phyloP scores from a whole-genome alignment of 2,797 vertebrate species.

The Coregonus suidteri region DNA sequence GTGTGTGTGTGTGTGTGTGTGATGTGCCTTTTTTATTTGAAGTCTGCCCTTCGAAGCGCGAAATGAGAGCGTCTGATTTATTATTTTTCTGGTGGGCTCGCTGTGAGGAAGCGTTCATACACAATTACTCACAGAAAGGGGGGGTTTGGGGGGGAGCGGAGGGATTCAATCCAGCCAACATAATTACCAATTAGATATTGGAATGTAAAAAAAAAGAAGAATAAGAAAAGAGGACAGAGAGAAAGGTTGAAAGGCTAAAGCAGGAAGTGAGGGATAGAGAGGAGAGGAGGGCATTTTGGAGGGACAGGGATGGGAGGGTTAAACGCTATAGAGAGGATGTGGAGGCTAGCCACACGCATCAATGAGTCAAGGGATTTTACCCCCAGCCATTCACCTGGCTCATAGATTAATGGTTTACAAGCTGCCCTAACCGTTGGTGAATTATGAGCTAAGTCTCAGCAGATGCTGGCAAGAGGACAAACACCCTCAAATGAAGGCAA shows the following conservation, averaged over 20 bases:
- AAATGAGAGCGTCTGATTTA: slow-evolving; percentile 87
- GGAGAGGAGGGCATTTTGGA: slow-evolving; percentile 29
- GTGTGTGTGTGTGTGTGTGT: slow-evolving; percentile 35
- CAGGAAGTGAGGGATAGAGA: slow-evolving; percentile 62
- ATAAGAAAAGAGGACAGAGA: slow-evolving; percentile 28
- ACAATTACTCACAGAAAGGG: slow-evolving; percentile 76
- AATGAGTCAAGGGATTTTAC: slow-evolving; percentile 73
- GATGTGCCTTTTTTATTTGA: slow-evolving; percentile 74
- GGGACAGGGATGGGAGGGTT: background rate
- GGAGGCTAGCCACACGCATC: slow-evolving; percentile 71
- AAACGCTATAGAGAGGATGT: slow-evolving; percentile 53
- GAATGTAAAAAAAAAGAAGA: slow-evolving; percentile 74
- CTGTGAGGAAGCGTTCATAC: slow-evolving; percentile 82
- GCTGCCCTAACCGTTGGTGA: slow-evolving; percentile 75
- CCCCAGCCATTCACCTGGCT: slow-evolving; percentile 75
- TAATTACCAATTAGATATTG: slow-evolving; percentile 88
- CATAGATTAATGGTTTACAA: slow-evolving; percentile 84
- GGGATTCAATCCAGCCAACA: slow-evolving; percentile 79
- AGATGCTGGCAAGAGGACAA: slow-evolving; percentile 51
- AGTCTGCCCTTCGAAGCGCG: slow-evolving; percentile 84
- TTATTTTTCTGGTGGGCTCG: slow-evolving; percentile 82
- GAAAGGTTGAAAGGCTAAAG: slow-evolving; percentile 53
- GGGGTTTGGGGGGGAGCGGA: slow-evolving; percentile 44
- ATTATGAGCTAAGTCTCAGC: slow-evolving; percentile 71
- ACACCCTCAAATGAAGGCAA: slow-evolving; percentile 29